Conservation (phyloP, 1,140 invertebrate genomes). For the Orius insidiosus region DNA sequence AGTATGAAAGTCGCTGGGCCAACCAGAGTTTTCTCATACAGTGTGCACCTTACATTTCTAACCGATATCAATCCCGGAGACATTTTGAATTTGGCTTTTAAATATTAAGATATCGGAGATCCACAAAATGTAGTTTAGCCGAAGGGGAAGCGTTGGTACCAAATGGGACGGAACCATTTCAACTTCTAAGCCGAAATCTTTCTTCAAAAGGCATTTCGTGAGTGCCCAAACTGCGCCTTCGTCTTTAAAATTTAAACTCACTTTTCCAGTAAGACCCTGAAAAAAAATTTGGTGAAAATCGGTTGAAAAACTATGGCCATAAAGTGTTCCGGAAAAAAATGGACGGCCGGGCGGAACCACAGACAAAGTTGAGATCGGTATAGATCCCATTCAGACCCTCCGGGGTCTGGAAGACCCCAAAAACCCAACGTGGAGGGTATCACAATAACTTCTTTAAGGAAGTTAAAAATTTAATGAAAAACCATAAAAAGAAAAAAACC, state of each 20-base stretch:
- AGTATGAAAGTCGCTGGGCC: not conserved
- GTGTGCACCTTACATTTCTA: slow-evolving; percentile 18
- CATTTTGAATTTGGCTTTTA: slow-evolving; percentile 24
- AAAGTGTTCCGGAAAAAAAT: too few species aligned
- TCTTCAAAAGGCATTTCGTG: slow-evolving; percentile 63
- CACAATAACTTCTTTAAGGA: too few species aligned
- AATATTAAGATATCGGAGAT: slow-evolving; percentile 61
- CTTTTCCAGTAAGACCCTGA: slow-evolving; percentile 57
- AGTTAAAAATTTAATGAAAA: too few species aligned
- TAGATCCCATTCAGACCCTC: too few species aligned
- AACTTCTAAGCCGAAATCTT: slow-evolving; percentile 73
- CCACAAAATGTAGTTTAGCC: slow-evolving; percentile 90
- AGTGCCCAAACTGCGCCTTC: slow-evolving; percentile 53
- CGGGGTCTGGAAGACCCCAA: too few species aligned
- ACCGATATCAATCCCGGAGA: slow-evolving; percentile 75
- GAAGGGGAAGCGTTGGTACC: slow-evolving; percentile 74
- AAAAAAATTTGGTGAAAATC: too few species aligned
- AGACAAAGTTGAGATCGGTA: too few species aligned
- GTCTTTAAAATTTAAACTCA: slow-evolving; percentile 71
- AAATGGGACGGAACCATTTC: slow-evolving; percentile 64
- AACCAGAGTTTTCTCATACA: too few species aligned
- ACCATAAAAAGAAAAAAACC: too few species aligned
- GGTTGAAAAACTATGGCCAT: too few species aligned
- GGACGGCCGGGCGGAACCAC: too few species aligned
- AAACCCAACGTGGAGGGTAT: too few species aligned